Evolutionary conservation across 2,113 vertebrate species (phyloP), one percentile per base, ranked within the genome.

Genomic region (Bambusicola thoracicus): DNA sequence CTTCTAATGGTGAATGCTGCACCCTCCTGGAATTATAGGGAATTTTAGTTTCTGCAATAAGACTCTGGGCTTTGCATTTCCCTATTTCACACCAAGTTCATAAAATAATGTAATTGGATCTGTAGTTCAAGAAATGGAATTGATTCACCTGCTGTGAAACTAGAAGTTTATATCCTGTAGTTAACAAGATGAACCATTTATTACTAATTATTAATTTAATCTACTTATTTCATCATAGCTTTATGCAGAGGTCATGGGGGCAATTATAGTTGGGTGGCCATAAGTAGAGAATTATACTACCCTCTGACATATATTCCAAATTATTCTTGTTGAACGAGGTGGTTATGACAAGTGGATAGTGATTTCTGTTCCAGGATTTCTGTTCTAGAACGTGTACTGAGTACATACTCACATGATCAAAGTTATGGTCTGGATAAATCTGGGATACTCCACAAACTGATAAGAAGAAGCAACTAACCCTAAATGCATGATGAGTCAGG

Each of bases 351-450:
- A 22, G 11, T 61, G 5, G 20, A 38, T 11, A 68, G 11, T 38
- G 25, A 59, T 30, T 59, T 87, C n/a, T 38, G 6, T 48, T 7
- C 48, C 34, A 65, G 29, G 24, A 65, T 56, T 65, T 61, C 32
- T 88, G 13, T 38, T 81, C 53, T 59, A 32, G 13, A 49, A 25
- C 8, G 27, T 43, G 20, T 13, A 74, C 4, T 49, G 41, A 43
- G 11, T 65, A 34, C 30, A 34, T 36, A 41, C 1, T 7, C 36
- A 43, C 0, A 0, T 0, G 2, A 74, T 15, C 32, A 51, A 44
- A 44, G 13, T 27, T 81, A 38, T 43, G 7, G 27, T 74, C 20
- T n/a, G 27, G 30, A 61, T 75, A 61, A 67, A 74, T 20, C 13
- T 49, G 43, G 25, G 3, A 4, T 77, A 24, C 15, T 58, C 16